phyloP scores from a whole-genome alignment of 2,113 vertebrate genomes.

The Phrynosoma blainvillii region DNA sequence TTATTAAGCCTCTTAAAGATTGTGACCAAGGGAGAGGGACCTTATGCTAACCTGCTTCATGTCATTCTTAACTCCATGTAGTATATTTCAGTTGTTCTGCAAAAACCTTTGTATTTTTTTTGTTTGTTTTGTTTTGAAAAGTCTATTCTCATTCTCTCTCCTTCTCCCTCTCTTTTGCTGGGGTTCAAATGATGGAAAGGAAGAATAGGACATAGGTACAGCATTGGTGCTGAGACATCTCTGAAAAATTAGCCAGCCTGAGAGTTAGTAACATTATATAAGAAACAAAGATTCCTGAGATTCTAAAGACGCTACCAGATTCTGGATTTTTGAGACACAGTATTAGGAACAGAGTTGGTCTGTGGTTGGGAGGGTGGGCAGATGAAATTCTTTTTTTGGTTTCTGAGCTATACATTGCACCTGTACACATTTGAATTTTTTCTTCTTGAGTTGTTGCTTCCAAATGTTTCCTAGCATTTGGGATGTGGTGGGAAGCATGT shows the following conservation, averaged over 20 bases:
- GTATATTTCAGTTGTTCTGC: not conserved
- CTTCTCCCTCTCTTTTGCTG: not conserved
- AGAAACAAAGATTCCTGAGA: not conserved
- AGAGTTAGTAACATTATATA: not conserved
- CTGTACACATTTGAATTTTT: not conserved
- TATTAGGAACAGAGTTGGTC: not conserved
- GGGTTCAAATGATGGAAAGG: not conserved
- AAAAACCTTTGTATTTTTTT: too few relatives aligned
- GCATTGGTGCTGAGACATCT: not conserved
- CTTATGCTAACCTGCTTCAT: not conserved
- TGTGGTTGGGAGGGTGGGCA: not conserved
- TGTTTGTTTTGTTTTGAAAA: too few relatives aligned
- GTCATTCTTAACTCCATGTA: not conserved
- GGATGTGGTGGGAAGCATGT: not conserved
- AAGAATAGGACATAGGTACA: not conserved
- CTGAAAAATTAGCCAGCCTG: not conserved
- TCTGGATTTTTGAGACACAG: not conserved
- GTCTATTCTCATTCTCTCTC: too few relatives aligned
- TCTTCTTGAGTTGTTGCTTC: not conserved
- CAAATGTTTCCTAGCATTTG: not conserved
- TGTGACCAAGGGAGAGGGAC: not conserved
- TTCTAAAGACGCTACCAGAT: not conserved
- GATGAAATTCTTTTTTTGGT: not conserved
- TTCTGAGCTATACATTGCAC: rapidly evolving
- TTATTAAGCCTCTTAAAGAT: not conserved